A percentile compares a stretch with the other conserved stretches of the same genome.
phyloP scores from a whole-genome alignment of 2,888 invertebrate genomes.

The Pseudococcus longispinus region DNA sequence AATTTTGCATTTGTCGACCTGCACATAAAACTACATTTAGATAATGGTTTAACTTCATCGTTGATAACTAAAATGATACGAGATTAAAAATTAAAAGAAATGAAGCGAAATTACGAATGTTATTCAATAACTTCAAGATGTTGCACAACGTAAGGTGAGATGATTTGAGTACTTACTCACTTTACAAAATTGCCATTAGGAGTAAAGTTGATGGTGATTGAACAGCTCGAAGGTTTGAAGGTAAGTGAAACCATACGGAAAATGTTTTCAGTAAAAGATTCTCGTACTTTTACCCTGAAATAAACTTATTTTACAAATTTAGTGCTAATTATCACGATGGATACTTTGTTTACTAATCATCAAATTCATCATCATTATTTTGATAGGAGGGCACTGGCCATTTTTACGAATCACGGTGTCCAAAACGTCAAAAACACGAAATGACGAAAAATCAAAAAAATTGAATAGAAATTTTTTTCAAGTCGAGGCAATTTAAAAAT shows the following conservation, averaged over 20 bases:
- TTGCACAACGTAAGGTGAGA: background rate
- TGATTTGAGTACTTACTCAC: background rate
- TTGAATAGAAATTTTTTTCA: background rate
- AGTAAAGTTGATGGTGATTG: background rate
- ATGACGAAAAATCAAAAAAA: background rate
- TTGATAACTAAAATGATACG: background rate
- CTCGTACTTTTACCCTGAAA: background rate
- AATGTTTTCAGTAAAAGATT: background rate
- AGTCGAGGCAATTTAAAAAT: background rate
- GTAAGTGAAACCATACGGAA: background rate
- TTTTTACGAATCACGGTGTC: background rate
- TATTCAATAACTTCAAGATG: background rate
- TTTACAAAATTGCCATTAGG: background rate
- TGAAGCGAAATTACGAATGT: background rate
- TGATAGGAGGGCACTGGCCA: background rate
- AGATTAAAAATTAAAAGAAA: background rate
- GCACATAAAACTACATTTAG: background rate
- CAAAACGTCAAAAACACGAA: background rate
- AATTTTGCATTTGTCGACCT: slow-evolving; percentile 60
- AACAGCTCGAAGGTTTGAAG: background rate
- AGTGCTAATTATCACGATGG: slow-evolving; percentile 7
- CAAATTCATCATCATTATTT: background rate
- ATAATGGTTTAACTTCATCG: background rate
- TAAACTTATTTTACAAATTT: background rate
- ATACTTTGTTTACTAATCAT: background rate